Evolutionary conservation across 2,797 vertebrate species (phyloP).

Genomic region (Sebastiscus albofasciatus): DNA sequence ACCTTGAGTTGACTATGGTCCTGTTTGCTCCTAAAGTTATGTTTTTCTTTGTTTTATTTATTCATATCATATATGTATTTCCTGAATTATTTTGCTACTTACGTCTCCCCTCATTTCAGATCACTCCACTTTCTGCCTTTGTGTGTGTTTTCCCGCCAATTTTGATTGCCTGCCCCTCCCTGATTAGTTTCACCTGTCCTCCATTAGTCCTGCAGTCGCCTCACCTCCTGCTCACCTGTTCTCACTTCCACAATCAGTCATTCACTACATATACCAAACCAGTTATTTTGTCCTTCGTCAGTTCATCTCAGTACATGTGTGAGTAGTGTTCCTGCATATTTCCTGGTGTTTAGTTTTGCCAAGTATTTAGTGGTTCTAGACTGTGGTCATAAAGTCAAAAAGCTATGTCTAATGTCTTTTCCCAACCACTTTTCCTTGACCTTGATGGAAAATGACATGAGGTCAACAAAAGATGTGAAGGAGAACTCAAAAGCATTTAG

Average conservation of each 20-base stretch:
- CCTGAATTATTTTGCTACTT: not conserved
- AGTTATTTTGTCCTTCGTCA: rapidly evolving
- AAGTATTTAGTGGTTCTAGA: too few species aligned
- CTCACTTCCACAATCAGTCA: not conserved
- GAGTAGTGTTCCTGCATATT: too few species aligned
- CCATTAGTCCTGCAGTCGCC: not conserved
- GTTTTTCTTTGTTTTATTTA: not conserved
- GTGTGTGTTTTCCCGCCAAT: not conserved
- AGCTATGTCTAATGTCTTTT: too few species aligned
- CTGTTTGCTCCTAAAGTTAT: not conserved
- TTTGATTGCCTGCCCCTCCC: not conserved
- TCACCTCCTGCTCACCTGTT: not conserved
- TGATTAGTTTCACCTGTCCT: not conserved
- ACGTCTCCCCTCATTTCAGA: not conserved
- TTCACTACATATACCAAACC: not conserved
- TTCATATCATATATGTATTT: not conserved
- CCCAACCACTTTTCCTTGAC: too few species aligned
- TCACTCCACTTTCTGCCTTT: not conserved
- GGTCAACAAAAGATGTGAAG: not conserved
- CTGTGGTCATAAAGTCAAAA: too few species aligned
- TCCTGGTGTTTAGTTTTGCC: too few species aligned
- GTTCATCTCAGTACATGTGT: too few species aligned
- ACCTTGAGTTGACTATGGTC: not conserved
- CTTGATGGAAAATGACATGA: too few species aligned
- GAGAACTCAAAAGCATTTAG: not conserved